Percentiles rank a stretch among this genome's conserved stretches.
Conservation (phyloP, 2,113 vertebrate genomes). For the Nannospalax galili region DNA sequence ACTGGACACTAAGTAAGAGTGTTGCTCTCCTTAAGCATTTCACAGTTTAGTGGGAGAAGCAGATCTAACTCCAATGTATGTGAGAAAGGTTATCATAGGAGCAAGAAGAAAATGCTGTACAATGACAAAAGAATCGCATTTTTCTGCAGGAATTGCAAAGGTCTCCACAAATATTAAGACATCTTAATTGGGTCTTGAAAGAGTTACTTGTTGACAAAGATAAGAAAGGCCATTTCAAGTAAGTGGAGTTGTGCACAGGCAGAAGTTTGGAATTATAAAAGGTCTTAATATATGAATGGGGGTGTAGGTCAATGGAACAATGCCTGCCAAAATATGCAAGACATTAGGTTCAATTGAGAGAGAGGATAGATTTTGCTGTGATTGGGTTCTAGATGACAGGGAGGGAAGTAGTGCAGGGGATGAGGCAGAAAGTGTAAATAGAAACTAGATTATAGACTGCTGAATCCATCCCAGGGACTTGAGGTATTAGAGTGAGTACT, state of each 20-base stretch:
- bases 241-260: neutral
- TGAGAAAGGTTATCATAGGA: slow-evolving; percentile 9
- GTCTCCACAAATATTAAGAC: neutral
- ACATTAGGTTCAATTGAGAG: neutral
- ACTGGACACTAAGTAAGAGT: neutral
- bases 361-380: neutral
- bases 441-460: neutral
- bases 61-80: neutral
- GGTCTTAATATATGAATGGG: neutral
- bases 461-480: neutral
- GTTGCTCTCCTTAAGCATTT: neutral
- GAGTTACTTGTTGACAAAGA: slow-evolving; percentile 13
- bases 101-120: neutral
- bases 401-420: neutral
- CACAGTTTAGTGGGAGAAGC: neutral
- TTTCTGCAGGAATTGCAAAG: neutral
- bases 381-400: neutral
- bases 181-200: neutral
- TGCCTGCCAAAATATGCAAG: neutral
- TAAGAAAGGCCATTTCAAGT: neutral
- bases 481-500: neutral
- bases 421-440: neutral
- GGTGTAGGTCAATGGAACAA: neutral
- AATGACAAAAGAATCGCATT: slow-evolving; percentile 1
- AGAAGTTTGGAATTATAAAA: slow-evolving; percentile 9